Percentiles rank a stretch among this genome's conserved stretches.
These are phyloP conservation scores for Misgurnus anguillicaudatus DNA, from an alignment of 2,113 vertebrate species.

Conservation along the genomic window DNA sequence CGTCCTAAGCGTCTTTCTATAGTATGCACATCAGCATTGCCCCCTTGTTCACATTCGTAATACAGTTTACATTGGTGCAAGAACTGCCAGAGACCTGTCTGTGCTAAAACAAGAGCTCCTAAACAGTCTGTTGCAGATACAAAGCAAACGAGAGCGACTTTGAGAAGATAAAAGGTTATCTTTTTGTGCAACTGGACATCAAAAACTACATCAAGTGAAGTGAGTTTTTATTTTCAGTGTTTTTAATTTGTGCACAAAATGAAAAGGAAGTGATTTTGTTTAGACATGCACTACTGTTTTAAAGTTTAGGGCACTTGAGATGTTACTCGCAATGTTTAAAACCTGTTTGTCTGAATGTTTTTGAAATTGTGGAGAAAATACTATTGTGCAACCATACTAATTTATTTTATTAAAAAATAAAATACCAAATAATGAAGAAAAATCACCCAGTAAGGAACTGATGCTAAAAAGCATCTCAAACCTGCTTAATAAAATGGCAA, in stretches of 20 bases:
- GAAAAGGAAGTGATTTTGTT: too few relatives aligned
- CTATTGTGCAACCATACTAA: too few relatives aligned
- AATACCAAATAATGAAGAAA: too few relatives aligned
- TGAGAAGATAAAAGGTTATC: not conserved
- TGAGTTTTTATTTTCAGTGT: conserved; percentile 10
- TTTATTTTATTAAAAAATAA: too few relatives aligned
- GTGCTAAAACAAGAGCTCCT: not conserved
- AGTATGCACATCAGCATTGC: conserved; percentile 22
- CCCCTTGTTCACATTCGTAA: conserved; percentile 33
- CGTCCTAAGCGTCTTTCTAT: conserved; percentile 40
- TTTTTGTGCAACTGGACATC: not conserved
- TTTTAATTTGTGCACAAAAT: not conserved
- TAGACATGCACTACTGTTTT: too few relatives aligned
- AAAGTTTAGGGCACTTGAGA: too few relatives aligned
- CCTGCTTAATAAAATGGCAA: too few relatives aligned
- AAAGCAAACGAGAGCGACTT: not conserved
- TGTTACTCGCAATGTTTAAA: too few relatives aligned
- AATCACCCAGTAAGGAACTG: too few relatives aligned
- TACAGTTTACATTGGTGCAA: conserved; percentile 10
- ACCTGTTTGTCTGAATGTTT: too few relatives aligned
- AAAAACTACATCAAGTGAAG: not conserved
- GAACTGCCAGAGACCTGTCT: conserved; percentile 18
- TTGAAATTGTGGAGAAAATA: too few relatives aligned
- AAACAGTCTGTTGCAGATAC: not conserved
- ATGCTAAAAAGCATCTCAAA: too few relatives aligned